phyloP scores from a whole-genome alignment of 2,888 invertebrate genomes.

The Fabriciana adippe region DNA sequence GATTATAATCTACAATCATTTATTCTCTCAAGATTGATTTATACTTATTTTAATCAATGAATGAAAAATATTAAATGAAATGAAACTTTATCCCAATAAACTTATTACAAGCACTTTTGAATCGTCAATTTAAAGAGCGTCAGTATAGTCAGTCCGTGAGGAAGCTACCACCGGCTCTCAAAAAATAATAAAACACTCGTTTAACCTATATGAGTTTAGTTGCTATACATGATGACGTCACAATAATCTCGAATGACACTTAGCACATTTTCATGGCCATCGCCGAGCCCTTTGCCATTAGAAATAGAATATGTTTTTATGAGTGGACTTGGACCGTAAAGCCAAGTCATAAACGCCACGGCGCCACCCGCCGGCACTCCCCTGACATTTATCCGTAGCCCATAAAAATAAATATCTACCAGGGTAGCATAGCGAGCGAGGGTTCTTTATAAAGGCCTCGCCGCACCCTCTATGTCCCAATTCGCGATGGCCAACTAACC shows the following conservation, averaged over 20 bases:
- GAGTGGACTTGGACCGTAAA: slow-evolving; percentile 48
- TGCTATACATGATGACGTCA: background rate
- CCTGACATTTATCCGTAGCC: slow-evolving; percentile 78
- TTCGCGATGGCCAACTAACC: slow-evolving; percentile 70
- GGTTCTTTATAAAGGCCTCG: slow-evolving; percentile 73
- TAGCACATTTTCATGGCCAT: slow-evolving; percentile 29
- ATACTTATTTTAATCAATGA: too few relatives aligned
- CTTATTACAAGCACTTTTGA: too few relatives aligned
- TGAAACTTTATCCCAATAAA: too few relatives aligned
- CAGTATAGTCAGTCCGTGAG: too few relatives aligned
- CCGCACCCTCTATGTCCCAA: slow-evolving; percentile 64
- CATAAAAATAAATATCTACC: slow-evolving; percentile 80
- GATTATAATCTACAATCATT: too few relatives aligned
- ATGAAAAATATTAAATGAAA: too few relatives aligned
- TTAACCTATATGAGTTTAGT: background rate
- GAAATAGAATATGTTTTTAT: slow-evolving; percentile 43
- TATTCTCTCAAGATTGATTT: too few relatives aligned
- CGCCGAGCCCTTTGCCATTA: slow-evolving; percentile 36
- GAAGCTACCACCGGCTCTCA: too few relatives aligned
- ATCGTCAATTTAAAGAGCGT: too few relatives aligned
- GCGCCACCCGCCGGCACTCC: slow-evolving; percentile 72
- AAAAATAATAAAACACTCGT: too few relatives aligned
- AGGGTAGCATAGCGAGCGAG: slow-evolving; percentile 67
- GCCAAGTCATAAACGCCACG: slow-evolving; percentile 58
- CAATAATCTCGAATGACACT: slow-evolving; percentile 11